Conservation (phyloP, 2,797 vertebrate genomes). For the Coranthus polyacanthus region DNA sequence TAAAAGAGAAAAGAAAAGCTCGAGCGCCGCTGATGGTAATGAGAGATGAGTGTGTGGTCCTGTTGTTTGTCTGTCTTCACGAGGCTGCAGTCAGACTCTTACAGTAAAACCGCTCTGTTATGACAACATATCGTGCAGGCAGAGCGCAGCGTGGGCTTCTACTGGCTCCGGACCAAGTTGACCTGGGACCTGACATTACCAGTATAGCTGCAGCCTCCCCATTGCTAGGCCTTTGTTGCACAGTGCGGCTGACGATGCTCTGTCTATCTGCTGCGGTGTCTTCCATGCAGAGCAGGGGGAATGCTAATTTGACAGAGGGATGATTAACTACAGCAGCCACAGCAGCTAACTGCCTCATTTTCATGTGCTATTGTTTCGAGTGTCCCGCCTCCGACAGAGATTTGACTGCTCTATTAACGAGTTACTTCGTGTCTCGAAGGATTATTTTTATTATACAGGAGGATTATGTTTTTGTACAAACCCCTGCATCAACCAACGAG, state of each 20-base stretch:
- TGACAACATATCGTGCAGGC: slow-evolving; percentile 64
- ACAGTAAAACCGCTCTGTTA: slow-evolving; percentile 70
- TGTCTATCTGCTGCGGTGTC: slow-evolving; percentile 56
- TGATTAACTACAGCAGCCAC: slow-evolving; percentile 78
- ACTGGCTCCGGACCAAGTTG: slow-evolving; percentile 75
- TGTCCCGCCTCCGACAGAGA: slow-evolving; percentile 62
- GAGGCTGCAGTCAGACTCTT: slow-evolving; percentile 49
- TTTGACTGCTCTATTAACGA: slow-evolving; percentile 67
- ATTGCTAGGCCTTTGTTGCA: slow-evolving; percentile 63
- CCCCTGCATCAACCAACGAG: too few species aligned
- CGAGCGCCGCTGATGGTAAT: slow-evolving; percentile 45
- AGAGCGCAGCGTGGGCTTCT: slow-evolving; percentile 66
- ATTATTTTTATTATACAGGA: slow-evolving; percentile 33
- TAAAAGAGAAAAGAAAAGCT: slow-evolving; percentile 12
- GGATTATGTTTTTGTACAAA: too few species aligned
- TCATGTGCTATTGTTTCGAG: slow-evolving; percentile 70
- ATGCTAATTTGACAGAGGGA: slow-evolving; percentile 78
- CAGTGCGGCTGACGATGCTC: slow-evolving; percentile 59
- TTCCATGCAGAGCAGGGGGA: slow-evolving; percentile 56
- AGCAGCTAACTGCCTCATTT: slow-evolving; percentile 69
- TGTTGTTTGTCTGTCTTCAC: slow-evolving; percentile 55
- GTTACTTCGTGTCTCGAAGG: slow-evolving; percentile 40
- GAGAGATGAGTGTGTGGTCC: slow-evolving; percentile 64
- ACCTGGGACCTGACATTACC: slow-evolving; percentile 77
- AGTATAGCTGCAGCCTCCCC: slow-evolving; percentile 70